Evolutionary conservation across 2,888 invertebrate genomes (phyloP).

Genomic region (Trilocha varians): DNA sequence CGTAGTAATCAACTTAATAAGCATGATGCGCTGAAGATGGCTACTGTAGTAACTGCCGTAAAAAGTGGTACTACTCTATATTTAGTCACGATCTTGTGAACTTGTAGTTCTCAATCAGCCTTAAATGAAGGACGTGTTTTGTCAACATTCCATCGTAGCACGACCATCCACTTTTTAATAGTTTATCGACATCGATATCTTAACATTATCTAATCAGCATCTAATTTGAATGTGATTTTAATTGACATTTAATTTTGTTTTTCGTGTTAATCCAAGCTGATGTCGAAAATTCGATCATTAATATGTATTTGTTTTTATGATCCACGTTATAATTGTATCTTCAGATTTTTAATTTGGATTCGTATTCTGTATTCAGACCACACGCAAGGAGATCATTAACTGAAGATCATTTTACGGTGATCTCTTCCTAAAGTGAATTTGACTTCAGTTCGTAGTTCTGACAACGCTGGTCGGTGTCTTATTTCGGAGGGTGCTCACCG

Average conservation of each 20-base stretch:
- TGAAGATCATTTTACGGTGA: constrained; percentile 27
- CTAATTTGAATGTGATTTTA: constrained; percentile 36
- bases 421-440: constrained; percentile 22
- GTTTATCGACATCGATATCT: constrained; percentile 35
- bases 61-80: constrained; percentile 54
- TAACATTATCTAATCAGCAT: constrained; percentile 34
- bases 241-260: constrained; percentile 36
- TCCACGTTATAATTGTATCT: constrained; percentile 29
- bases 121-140: constrained; percentile 31
- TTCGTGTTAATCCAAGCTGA: too few relatives aligned
- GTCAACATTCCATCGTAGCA: constrained; percentile 23
- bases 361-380: constrained; percentile 40
- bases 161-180: constrained; percentile 23
- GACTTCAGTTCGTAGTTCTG: constrained; percentile 22
- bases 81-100: constrained; percentile 44
- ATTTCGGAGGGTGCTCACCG: constrained; percentile 38
- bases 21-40: constrained; percentile 47
- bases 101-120: constrained; percentile 33
- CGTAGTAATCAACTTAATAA: constrained; percentile 34
- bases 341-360: constrained; percentile 34
- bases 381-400: constrained; percentile 48
- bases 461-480: constrained; percentile 24
- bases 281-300: constrained; percentile 40
- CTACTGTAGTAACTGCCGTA: constrained; percentile 50
- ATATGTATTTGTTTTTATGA: constrained; percentile 30